Evolutionary conservation across 2,113 vertebrate genomes (phyloP).

Genomic region (Dascyllus trimaculatus): DNA sequence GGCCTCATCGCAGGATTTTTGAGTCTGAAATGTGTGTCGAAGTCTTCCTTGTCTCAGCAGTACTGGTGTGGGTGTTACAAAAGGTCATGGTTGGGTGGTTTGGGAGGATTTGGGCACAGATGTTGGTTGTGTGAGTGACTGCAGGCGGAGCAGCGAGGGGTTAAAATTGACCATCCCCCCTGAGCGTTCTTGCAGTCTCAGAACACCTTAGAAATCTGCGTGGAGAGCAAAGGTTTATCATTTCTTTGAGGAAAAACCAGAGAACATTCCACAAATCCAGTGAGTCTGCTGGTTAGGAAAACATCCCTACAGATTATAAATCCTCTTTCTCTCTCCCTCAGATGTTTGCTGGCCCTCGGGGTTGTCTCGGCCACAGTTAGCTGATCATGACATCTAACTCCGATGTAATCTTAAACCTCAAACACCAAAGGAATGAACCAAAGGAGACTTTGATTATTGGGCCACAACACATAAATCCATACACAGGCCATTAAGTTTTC

Average conservation of each 20-base stretch:
- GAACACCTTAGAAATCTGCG: constrained; percentile 47
- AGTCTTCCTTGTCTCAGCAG: not conserved
- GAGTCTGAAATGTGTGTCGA: constrained; percentile 1
- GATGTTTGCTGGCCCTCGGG: not conserved
- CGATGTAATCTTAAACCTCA: constrained; percentile 37
- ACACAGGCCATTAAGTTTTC: constrained; percentile 60
- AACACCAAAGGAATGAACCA: constrained; percentile 31
- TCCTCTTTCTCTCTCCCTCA: not conserved
- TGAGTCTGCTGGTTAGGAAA: constrained; percentile 5
- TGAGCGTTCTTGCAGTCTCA: constrained; percentile 83
- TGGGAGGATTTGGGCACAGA: not conserved
- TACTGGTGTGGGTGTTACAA: not conserved
- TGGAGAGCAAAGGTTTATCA: not conserved
- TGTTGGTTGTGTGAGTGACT: constrained; percentile 77
- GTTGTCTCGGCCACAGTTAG: constrained; percentile 3
- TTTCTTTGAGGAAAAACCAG: not conserved
- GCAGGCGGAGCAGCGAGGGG: constrained; percentile 79
- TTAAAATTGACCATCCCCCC: constrained; percentile 61
- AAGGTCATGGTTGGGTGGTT: not conserved
- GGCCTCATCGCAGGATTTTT: constrained; percentile 21
- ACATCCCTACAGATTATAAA: not conserved
- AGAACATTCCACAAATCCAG: constrained; percentile 7
- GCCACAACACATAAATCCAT: constrained; percentile 47
- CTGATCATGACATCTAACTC: constrained; percentile 45
- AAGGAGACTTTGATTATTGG: constrained; percentile 38